Conservation (phyloP, 2,888 invertebrate species). For the Fragum sueziense region DNA sequence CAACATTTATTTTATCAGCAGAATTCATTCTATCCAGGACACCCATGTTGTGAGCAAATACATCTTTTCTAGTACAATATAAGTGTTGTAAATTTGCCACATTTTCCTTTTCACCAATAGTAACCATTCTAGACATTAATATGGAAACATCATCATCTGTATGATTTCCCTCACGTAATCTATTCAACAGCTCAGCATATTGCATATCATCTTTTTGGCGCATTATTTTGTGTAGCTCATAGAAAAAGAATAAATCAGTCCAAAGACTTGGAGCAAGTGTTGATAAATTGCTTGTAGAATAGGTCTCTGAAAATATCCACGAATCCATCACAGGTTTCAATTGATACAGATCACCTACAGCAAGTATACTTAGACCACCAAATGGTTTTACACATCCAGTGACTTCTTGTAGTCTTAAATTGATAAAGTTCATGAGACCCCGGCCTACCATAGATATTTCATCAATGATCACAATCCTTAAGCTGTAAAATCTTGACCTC, state of each 20-base stretch:
- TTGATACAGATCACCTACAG: constrained; percentile 41
- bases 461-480: constrained; percentile 56
- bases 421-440: constrained; percentile 56
- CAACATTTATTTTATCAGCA: neutral
- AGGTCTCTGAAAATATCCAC: constrained; percentile 52
- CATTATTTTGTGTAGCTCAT: constrained; percentile 48
- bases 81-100: constrained; percentile 6
- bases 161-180: constrained; percentile 42
- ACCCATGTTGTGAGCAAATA: neutral
- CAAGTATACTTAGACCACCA: constrained; percentile 25
- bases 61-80: constrained; percentile 22
- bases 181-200: constrained; percentile 58
- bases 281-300: neutral
- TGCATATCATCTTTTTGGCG: constrained; percentile 57
- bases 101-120: neutral
- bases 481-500: constrained; percentile 12
- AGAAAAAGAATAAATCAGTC: constrained; percentile 30
- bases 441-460: constrained; percentile 65
- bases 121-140: neutral
- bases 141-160: constrained; percentile 24
- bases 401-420: constrained; percentile 48
- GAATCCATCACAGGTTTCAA: constrained; percentile 53
- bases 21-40: neutral
- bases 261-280: constrained; percentile 24
- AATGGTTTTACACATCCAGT: constrained; percentile 20